Percentiles rank a stretch among this genome's conserved stretches.
phyloP scores from a whole-genome alignment of 2,797 vertebrate genomes.

The Limosa lapponica region DNA sequence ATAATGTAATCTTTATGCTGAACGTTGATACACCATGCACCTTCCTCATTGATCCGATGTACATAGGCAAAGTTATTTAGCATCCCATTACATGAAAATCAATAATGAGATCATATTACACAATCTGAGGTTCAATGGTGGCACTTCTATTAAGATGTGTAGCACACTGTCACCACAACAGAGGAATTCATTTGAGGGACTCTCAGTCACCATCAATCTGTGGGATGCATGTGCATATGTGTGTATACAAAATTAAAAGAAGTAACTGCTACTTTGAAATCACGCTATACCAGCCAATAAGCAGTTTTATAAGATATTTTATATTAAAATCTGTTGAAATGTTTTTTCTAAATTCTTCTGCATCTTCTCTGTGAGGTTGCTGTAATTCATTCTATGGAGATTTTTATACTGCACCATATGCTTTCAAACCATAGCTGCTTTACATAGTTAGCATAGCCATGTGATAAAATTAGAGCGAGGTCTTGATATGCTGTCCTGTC shows the following conservation, averaged over 20 bases:
- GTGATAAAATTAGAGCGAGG: constrained; percentile 49
- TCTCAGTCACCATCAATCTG: background rate
- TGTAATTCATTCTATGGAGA: constrained; percentile 6
- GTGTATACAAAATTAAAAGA: background rate
- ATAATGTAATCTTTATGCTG: background rate
- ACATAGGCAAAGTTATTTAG: background rate
- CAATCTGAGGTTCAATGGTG: background rate
- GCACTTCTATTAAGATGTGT: background rate
- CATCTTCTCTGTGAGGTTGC: background rate
- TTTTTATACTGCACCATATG: constrained; percentile 57
- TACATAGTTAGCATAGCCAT: constrained; percentile 14
- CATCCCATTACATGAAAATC: constrained; percentile 1
- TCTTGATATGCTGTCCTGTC: background rate
- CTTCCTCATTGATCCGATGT: background rate
- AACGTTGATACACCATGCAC: background rate
- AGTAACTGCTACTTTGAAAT: background rate
- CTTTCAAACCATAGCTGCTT: background rate
- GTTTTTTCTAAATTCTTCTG: background rate
- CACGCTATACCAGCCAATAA: background rate
- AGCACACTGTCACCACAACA: background rate
- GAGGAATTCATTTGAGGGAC: background rate
- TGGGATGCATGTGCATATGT: background rate
- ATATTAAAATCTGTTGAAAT: constrained; percentile 12
- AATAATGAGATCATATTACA: background rate
- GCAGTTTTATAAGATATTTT: background rate